These are phyloP conservation scores for Spilarctia lutea DNA, from an alignment of 2,888 invertebrate genomes.

Conservation along the genomic window DNA sequence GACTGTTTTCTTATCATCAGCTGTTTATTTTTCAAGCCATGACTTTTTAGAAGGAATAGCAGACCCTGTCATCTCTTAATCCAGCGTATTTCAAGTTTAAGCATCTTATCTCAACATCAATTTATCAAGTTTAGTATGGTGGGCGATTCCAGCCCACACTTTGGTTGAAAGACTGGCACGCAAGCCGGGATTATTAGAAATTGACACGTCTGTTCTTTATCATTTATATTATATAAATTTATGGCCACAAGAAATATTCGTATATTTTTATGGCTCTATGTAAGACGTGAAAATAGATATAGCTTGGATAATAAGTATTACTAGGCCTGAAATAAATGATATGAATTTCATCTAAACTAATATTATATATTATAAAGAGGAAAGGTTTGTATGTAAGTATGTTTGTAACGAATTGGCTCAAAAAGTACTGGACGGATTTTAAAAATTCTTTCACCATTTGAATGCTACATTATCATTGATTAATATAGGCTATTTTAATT, in stretches of 20 bases:
- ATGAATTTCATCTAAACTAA: too few relatives aligned
- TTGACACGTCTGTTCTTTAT: background rate
- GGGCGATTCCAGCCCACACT: slow-evolving; percentile 5
- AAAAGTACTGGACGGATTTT: too few relatives aligned
- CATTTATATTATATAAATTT: background rate
- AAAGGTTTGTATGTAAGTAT: too few relatives aligned
- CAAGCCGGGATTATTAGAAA: background rate
- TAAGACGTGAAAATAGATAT: background rate
- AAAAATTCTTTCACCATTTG: too few relatives aligned
- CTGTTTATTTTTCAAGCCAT: background rate
- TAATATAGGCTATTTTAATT: too few relatives aligned
- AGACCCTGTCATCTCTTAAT: slow-evolving; percentile 1
- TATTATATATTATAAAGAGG: too few relatives aligned
- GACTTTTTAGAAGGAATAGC: background rate
- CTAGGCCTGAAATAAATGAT: background rate
- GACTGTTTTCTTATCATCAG: background rate
- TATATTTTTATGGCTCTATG: background rate
- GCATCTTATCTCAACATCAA: slow-evolving; percentile 2
- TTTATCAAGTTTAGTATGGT: slow-evolving; percentile 6
- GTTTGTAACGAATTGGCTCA: too few relatives aligned
- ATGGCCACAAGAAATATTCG: background rate
- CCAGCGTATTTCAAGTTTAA: background rate
- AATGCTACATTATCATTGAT: too few relatives aligned
- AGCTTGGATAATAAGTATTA: too few relatives aligned
- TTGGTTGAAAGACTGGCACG: slow-evolving; percentile 2